Percentiles rank a stretch among this genome's conserved stretches.
Conservation (phyloP, 2,113 vertebrate species). For the Eolophus roseicapilla region DNA sequence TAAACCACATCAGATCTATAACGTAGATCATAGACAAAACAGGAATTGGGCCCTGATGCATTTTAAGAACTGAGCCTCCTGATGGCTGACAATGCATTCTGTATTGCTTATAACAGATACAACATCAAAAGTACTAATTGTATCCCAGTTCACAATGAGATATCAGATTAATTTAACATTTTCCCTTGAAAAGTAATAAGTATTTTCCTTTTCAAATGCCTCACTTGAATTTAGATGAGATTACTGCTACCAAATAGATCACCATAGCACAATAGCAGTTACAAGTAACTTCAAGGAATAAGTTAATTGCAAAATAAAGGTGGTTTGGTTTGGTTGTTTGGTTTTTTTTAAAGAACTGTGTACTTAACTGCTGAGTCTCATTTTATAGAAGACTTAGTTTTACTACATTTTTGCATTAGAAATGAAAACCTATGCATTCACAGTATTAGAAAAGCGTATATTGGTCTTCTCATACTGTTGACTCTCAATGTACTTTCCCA, state of each 20-base stretch:
- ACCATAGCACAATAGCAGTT: background rate
- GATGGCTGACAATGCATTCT: background rate
- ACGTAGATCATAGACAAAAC: accelerated
- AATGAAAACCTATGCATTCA: background rate
- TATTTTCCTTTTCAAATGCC: background rate
- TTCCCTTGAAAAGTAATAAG: background rate
- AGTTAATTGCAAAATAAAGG: background rate
- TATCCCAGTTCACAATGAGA: background rate
- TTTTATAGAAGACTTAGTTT: background rate
- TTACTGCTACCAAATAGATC: background rate
- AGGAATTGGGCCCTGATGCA: background rate
- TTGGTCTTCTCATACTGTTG: background rate
- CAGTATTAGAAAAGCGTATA: background rate
- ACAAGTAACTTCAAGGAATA: background rate
- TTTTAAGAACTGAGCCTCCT: background rate
- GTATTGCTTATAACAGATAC: background rate
- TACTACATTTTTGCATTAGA: background rate
- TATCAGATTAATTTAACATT: background rate
- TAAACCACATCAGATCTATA: background rate
- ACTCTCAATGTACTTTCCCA: background rate
- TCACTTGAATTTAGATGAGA: background rate
- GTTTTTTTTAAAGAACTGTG: background rate
- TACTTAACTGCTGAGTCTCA: background rate
- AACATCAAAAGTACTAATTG: background rate
- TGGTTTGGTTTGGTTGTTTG: background rate